These are phyloP conservation scores for Mola mola DNA, from an alignment of 2,113 vertebrate species.

Conservation along the genomic window DNA sequence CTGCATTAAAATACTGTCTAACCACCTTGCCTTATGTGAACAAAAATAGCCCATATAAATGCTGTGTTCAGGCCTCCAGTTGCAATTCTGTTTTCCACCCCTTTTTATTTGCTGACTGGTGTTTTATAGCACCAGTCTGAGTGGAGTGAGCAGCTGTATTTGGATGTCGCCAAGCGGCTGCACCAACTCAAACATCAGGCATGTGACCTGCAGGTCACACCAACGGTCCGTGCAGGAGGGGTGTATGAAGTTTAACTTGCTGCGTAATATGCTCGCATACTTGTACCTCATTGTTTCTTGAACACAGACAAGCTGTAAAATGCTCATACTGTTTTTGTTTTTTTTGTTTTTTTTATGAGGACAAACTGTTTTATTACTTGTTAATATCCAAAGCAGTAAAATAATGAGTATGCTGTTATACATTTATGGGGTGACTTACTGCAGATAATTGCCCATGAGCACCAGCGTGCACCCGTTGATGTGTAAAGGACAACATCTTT, in stretches of 20 bases:
- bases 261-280: neutral
- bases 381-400: conserved; percentile 32
- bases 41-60: conserved; percentile 37
- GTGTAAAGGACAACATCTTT: neutral
- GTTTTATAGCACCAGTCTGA: conserved; percentile 25
- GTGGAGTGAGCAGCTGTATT: conserved; percentile 52
- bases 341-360: conserved; percentile 1
- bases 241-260: conserved; percentile 4
- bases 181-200: conserved; percentile 29
- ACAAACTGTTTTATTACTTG: conserved; percentile 12
- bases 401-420: too few species aligned
- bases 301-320: too few species aligned
- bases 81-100: conserved; percentile 18
- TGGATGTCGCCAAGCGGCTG: conserved; percentile 18
- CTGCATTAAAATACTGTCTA: conserved; percentile 34
- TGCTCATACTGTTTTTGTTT: too few species aligned
- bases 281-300: conserved; percentile 4
- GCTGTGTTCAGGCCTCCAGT: conserved; percentile 20
- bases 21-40: conserved; percentile 4
- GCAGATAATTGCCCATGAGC: neutral
- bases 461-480: neutral
- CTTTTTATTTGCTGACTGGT: conserved; percentile 38
- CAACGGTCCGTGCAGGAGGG: conserved; percentile 13
- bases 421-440: conserved; percentile 18
- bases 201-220: conserved; percentile 24